Evolutionary conservation across 2,797 vertebrate genomes (phyloP).

Genomic region (Peromyscus nudipes): DNA sequence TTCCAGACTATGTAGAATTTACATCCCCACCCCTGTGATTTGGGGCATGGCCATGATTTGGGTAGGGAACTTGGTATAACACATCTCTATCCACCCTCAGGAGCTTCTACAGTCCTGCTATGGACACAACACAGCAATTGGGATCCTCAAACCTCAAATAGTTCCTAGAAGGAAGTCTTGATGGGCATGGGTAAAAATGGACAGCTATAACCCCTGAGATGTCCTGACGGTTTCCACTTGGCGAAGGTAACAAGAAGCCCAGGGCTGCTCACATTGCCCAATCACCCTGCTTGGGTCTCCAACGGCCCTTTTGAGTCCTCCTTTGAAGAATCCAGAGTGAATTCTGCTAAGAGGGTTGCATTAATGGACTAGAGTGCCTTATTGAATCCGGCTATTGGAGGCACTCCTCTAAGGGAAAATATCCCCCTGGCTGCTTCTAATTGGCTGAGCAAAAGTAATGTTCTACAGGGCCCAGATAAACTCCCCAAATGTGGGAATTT

Average conservation of each 20-base stretch:
- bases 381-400: too few relatives aligned
- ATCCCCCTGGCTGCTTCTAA: neutral
- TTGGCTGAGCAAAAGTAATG: neutral
- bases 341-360: neutral
- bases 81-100: neutral
- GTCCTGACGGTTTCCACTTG: neutral
- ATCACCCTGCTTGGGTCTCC: neutral
- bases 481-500: neutral
- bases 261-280: neutral
- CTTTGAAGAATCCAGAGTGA: neutral
- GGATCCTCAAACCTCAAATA: neutral
- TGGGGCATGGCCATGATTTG: neutral
- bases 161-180: neutral
- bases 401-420: neutral
- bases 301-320: neutral
- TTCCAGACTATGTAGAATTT: neutral
- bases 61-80: too few relatives aligned
- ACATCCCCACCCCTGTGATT: neutral
- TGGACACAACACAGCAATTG: neutral
- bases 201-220: neutral
- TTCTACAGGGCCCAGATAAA: neutral
- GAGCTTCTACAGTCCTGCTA: neutral
- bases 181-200: neutral
- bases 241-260: neutral
- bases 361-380: neutral